Conservation (phyloP, 2,888 invertebrate species). For the Steinernema carpocapsae region DNA sequence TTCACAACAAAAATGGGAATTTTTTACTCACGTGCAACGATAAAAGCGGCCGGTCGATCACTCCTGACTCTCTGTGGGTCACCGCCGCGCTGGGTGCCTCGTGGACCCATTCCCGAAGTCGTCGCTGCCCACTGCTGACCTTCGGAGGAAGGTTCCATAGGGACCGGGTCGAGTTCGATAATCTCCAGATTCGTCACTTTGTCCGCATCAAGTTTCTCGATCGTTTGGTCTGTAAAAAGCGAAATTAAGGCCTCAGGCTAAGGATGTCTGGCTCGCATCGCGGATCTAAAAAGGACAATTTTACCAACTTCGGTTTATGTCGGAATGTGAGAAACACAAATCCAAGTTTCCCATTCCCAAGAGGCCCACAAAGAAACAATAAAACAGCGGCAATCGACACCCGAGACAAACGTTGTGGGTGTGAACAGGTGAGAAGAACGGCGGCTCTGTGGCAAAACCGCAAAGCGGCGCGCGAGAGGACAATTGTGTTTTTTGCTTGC, state of each 20-base stretch:
- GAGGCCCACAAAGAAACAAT: no score
- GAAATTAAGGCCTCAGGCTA: slow-evolving; percentile 9
- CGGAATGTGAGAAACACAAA: background rate
- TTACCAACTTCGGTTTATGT: background rate
- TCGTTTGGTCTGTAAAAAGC: slow-evolving; percentile 1
- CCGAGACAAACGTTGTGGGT: background rate
- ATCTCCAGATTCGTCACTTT: background rate
- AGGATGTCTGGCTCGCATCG: background rate
- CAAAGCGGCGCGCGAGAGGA: background rate
- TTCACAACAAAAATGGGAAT: no score
- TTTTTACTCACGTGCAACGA: slow-evolving; percentile 1
- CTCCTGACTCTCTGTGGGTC: background rate
- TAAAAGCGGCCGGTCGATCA: slow-evolving; percentile 18
- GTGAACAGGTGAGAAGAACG: background rate
- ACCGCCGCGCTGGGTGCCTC: background rate
- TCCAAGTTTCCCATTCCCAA: no score
- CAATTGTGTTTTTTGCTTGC: slow-evolving; percentile 1
- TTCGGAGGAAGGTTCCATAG: background rate
- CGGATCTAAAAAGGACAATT: background rate
- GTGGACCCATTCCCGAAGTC: background rate
- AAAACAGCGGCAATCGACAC: no score
- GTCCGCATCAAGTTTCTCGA: background rate
- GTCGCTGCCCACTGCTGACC: background rate
- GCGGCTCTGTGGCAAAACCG: background rate
- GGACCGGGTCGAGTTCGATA: background rate